Base-by-base conservation (phyloP, 2,797 vertebrate genomes). In the Sebastes trivittatus region DNA sequence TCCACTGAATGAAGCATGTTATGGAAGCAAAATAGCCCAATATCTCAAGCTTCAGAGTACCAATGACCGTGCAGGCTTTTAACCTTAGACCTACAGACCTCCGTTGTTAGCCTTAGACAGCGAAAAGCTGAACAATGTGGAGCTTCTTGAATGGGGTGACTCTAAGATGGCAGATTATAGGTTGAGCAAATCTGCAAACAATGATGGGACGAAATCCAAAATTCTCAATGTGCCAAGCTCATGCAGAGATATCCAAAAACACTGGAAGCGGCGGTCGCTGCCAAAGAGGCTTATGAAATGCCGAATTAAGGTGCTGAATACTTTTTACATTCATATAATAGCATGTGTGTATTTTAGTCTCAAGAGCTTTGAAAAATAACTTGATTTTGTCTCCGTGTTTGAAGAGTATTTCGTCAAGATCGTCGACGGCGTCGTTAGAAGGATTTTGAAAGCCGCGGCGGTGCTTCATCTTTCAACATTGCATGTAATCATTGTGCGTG, bases 161-260 rank as follows among this genome's bases (percentile, higher is more conserved):
- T 73, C 7, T 20, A 52, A 83, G 8, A 58, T 56, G 10, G 64
- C 16, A 81, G 60, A 78, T 84, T 77, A 72, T 30, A 65, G 52
- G 20, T 66, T 74, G 66, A 67, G 71, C 61, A 80, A 84, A 80
- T 86, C 80, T 77, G n/a, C 60, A 75, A 77, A 82, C 79, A 89
- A 86, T 78, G 81, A 84, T 67, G 60, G 82, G 87, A 66, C 18
- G 6, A 32, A 74, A 78, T 78, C 78, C 78, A 81, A 82, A 34
- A 20, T 11, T 34, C 18, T 0, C 29, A 14, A 76, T 59, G n/a
- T 68, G 68, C 80, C 80, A 81, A 49, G 80, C 73, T 81, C 38
- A 54, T 11, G 1, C 10, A 27, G 72, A 70, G 32, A 81, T 65
- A 77, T 75, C 72, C 32, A 69, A 78, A 80, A 84, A 36, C 72